Conservation (phyloP, 2,797 vertebrate genomes). For the Tangara arthus region DNA sequence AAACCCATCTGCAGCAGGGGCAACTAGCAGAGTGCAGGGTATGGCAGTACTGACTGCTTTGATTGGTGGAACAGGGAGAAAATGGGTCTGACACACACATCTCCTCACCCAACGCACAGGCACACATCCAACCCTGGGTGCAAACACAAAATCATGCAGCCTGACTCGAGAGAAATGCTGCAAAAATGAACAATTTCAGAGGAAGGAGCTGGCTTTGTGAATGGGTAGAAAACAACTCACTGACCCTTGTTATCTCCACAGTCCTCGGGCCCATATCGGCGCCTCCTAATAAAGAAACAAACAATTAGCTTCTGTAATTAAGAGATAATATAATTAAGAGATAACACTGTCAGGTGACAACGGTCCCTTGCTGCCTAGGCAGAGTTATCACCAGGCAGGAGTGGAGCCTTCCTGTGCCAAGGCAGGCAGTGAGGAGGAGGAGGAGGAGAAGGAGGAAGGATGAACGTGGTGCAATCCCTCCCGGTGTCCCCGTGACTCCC, state of each 20-base stretch:
- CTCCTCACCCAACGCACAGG: background rate
- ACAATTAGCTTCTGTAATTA: conserved; percentile 61
- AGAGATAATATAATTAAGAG: conserved; percentile 61
- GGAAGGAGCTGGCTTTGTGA: background rate
- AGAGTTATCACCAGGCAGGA: conserved; percentile 35
- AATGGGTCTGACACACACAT: background rate
- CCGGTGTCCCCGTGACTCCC: background rate
- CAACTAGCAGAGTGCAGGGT: background rate
- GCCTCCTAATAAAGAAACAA: conserved; percentile 68
- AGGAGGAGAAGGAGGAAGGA: background rate
- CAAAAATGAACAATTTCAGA: background rate
- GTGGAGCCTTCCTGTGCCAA: background rate
- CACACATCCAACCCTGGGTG: background rate
- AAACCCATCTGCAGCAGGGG: background rate
- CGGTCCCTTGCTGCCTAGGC: background rate
- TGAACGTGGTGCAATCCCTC: background rate
- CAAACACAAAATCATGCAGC: background rate
- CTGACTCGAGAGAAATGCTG: background rate
- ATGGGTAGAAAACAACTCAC: conserved; percentile 41
- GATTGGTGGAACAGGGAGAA: background rate
- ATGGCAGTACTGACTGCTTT: background rate
- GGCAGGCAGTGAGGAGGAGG: background rate
- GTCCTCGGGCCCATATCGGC: conserved; percentile 78
- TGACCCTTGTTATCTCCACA: conserved; percentile 89
- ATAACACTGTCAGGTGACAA: conserved; percentile 34